Evolutionary conservation across 2,797 vertebrate genomes (phyloP), one percentile per base, ranked within the genome.

Genomic region (Micromesistius poutassou): DNA sequence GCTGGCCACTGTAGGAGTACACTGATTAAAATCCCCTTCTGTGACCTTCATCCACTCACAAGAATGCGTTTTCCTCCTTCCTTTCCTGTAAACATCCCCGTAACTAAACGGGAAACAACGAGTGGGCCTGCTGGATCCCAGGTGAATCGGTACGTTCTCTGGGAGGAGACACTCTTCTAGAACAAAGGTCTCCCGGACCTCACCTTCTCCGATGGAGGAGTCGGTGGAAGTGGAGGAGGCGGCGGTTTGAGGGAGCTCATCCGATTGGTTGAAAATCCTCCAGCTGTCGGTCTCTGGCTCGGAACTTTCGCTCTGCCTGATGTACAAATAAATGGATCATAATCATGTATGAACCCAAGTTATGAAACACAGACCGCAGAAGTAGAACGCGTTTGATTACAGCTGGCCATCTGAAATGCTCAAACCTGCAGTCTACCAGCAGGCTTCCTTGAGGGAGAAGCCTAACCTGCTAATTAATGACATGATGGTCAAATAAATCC

Each of bases 191-290:
- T 12, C 8, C 9, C 28, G n/a, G 1, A 1, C 62, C 62, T 25
- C 84, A 98, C 98, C 97, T 90, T 98, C 98, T 84, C 94, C 90
- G 3, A 95, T 74, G 66, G 95, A 96, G 1, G 94, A 91, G 83
- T 99, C 96, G 0, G 92, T 86, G 79, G 95, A 96, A 71, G 95
- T 91, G 80, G 95, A 94, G 3, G 93, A 95, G 38, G 93, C 92
- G 28, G 94, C 85, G 0, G 91, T 93, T 76, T 94, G 94, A 42
- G 94, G 83, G 74, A 93, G 86, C 74, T 98, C 97, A 40, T 98
- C 97, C 5, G 96, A 94, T 12, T 92, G 95, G 77, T 94, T 94
- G 76, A 86, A 91, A 50, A 77, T 90, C 82, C 87, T 94, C 90
- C 90, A 94, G 68, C 75, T 76, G 6, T 98, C 96, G n/a, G 82